These are phyloP conservation scores for Poeciliopsis prolifica DNA, from an alignment of 2,113 vertebrate genomes.

Conservation along the genomic window DNA sequence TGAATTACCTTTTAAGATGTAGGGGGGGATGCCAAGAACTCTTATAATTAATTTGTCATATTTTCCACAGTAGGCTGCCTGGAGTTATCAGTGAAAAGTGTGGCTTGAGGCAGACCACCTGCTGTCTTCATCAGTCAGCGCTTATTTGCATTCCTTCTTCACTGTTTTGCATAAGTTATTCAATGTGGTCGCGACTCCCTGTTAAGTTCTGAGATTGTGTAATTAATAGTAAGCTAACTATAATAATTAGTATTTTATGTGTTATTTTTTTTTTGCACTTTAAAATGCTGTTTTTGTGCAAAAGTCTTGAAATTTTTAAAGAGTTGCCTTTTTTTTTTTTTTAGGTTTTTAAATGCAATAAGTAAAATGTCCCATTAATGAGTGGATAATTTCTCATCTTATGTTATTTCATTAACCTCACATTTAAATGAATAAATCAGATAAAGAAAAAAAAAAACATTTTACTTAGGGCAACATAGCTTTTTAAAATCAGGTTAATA, in stretches of 20 bases:
- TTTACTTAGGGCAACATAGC: no score
- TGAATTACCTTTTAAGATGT: not conserved
- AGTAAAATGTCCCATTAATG: no score
- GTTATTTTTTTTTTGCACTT: not conserved
- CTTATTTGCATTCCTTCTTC: constrained; percentile 46
- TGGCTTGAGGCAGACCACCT: constrained; percentile 8
- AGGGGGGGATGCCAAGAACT: not conserved
- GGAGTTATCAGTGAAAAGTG: constrained; percentile 8
- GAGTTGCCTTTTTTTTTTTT: not conserved
- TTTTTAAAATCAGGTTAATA: no score
- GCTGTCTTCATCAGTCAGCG: constrained; percentile 24
- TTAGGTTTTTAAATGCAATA: not conserved
- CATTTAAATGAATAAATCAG: no score
- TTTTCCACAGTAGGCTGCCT: constrained; percentile 7
- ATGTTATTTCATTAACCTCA: no score
- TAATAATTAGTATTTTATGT: not conserved
- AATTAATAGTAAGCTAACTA: not conserved
- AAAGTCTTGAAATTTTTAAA: not conserved
- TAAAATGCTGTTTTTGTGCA: not conserved
- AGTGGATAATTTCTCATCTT: no score
- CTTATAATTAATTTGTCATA: constrained; percentile 8
- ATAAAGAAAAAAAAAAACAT: no score
- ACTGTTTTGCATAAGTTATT: constrained; percentile 44
- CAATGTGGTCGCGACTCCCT: constrained; percentile 16
- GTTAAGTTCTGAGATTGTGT: constrained; percentile 13